A percentile compares a stretch with the other conserved stretches of the same genome.
phyloP scores from a whole-genome alignment of 2,113 vertebrate species.

The Thinocorus orbignyianus region DNA sequence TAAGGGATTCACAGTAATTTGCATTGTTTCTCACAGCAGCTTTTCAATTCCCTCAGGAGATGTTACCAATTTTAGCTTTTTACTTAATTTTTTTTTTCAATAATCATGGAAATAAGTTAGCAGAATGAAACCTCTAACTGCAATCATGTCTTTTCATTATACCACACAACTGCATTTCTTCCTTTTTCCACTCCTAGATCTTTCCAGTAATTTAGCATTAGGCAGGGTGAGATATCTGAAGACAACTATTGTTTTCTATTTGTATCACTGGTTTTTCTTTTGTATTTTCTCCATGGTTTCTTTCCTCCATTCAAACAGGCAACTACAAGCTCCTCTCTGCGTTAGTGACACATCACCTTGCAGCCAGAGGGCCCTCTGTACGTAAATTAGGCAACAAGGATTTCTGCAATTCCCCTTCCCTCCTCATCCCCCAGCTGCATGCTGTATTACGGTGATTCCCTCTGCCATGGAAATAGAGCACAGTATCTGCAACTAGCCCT shows the following conservation, averaged over 20 bases:
- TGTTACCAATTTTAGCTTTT: neutral
- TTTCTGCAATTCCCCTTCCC: neutral
- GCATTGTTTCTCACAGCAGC: neutral
- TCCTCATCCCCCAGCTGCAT: neutral
- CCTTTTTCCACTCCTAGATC: neutral
- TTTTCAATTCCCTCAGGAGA: neutral
- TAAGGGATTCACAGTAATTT: neutral
- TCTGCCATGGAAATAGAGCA: neutral
- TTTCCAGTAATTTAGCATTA: neutral
- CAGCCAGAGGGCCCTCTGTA: conserved; percentile 44
- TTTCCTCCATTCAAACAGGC: neutral
- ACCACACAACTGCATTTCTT: neutral
- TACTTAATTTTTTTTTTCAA: neutral
- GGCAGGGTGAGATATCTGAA: neutral
- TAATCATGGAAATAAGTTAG: neutral
- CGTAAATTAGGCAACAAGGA: neutral
- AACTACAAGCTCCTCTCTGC: neutral
- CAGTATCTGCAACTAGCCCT: neutral
- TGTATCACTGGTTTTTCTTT: accelerated
- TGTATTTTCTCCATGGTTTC: neutral
- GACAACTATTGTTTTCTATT: neutral
- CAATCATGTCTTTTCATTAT: neutral
- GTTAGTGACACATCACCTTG: neutral
- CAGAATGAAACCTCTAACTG: neutral
- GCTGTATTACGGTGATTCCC: neutral